Base-by-base conservation (phyloP, 2,113 vertebrate species). In the Hydrolagus affinis region DNA sequence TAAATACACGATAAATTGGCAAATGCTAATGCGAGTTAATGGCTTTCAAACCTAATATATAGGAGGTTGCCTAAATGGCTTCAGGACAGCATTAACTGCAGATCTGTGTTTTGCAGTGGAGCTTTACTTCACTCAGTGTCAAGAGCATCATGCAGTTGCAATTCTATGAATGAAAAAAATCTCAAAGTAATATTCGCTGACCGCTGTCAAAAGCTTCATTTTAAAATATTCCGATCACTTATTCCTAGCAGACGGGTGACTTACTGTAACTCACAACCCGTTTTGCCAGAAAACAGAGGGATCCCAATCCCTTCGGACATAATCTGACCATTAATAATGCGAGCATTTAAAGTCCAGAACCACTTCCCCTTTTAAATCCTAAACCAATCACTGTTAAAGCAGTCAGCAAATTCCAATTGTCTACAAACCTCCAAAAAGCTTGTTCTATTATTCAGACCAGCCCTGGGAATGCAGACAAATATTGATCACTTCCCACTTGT, bases 401-500 rank as follows among this genome's bases (percentile, higher is more conserved):
- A 28, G 60, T 83, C 78, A 32, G 25, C 15, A 64, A 64, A 83
- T 30, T 14, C 62, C 66, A 60, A 64, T 64, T 64, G 59, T 64
- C 17, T 60, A 60, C 77, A 62, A 71, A 89, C 85, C 90, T 88
- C 72, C 70, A 87, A 85, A 0, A 86, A 86, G 86, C 86, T 75
- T 0, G 77, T 44, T 64, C 85, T 88, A 88, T 90, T 91, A 86
- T 86, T 56, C 87, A 89, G 87, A 87, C 88, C 86, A 72, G n/a
- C 7, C 83, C 87, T 59, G 85, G 86, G 86, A 78, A 83, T 90
- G 86, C 83, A 11, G 70, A 86, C 80, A 87, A 0, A 0, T 89
- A 93, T 93, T 86, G 92, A 93, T 91, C 89, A 6, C 72, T 83
- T 86, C 73, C 44, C 32, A 89, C 89, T 90, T 85, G 87, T 75